These are phyloP conservation scores for Carduelis carduelis DNA, from an alignment of 2,797 vertebrate species.

Conservation along the genomic window DNA sequence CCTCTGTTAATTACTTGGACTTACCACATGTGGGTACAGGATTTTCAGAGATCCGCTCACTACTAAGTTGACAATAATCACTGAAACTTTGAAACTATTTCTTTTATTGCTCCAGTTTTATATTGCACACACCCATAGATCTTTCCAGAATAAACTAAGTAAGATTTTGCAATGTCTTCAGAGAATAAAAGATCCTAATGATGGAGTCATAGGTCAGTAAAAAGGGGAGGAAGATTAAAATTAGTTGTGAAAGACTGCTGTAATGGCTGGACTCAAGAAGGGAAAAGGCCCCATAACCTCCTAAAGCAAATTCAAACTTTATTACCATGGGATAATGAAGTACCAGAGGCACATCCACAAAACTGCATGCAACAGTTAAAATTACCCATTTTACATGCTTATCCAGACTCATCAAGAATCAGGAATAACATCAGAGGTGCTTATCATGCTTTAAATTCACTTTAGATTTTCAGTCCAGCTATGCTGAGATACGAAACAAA, in stretches of 20 bases:
- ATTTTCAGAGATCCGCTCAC: not conserved
- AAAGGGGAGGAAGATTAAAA: not conserved
- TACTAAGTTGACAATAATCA: not conserved
- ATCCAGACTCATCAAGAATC: not conserved
- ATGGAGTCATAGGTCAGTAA: not conserved
- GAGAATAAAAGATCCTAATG: not conserved
- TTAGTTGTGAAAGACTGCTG: not conserved
- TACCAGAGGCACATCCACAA: not conserved
- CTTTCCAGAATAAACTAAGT: not conserved
- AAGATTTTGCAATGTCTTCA: not conserved
- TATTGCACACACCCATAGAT: not conserved
- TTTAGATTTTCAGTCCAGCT: not conserved
- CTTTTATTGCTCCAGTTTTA: not conserved
- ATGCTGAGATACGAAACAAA: not conserved
- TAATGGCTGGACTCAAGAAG: not conserved
- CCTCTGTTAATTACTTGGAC: not conserved
- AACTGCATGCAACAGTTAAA: not conserved
- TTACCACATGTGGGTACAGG: not conserved
- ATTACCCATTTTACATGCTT: not conserved
- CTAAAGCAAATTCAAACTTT: not conserved
- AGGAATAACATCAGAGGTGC: not conserved
- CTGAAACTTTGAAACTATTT: not conserved
- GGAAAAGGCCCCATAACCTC: fast-evolving
- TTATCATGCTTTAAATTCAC: not conserved
- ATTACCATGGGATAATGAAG: not conserved